Percentiles rank a stretch among this genome's conserved stretches.
Evolutionary conservation across 2,888 invertebrate species (phyloP).

Genomic region (Trichogramma evanescens): DNA sequence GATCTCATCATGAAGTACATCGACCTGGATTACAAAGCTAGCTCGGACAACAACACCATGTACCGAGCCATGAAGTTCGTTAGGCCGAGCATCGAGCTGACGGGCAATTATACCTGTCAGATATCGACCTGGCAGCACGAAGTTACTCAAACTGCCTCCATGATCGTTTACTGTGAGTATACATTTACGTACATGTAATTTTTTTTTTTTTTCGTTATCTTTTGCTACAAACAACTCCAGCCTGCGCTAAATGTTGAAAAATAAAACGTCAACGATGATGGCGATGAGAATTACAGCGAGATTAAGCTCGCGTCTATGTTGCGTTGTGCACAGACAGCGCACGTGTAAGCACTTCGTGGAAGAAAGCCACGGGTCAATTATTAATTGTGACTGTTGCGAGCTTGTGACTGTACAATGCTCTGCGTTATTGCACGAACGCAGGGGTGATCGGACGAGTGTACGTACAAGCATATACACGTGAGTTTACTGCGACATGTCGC

Average conservation of each 20-base stretch:
- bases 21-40: constrained; percentile 45
- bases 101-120: constrained; percentile 54
- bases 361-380: no score
- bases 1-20: constrained; percentile 44
- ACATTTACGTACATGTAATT: not conserved
- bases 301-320: no score
- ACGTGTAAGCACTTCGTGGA: no score
- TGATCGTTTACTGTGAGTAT: constrained; percentile 55
- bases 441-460: no score
- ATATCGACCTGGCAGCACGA: constrained; percentile 50
- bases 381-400: no score
- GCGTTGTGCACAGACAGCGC: no score
- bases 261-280: not conserved
- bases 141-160: constrained; percentile 46
- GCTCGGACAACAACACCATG: constrained; percentile 45
- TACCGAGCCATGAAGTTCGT: constrained; percentile 53
- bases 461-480: not conserved
- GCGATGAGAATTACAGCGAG: no score
- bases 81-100: constrained; percentile 48
- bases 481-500: not conserved
- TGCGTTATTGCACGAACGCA: no score
- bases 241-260: not conserved
- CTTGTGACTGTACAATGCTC: no score
- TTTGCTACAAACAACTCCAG: not conserved
- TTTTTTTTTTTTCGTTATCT: not conserved